These are phyloP conservation scores for Muschampia plurimacula DNA, from an alignment of 2,888 invertebrate genomes.

Conservation along the genomic window DNA sequence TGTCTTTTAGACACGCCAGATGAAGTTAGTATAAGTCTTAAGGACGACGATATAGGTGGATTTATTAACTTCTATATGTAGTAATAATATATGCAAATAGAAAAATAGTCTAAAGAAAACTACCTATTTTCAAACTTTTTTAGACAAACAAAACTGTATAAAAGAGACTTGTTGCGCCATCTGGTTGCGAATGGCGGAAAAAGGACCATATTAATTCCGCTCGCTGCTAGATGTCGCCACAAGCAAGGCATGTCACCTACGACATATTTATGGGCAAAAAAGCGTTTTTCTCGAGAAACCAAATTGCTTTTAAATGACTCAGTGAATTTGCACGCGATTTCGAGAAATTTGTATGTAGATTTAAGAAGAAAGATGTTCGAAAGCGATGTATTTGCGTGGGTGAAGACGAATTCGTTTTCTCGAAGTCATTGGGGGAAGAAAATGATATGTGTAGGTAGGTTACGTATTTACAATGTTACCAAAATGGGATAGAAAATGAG, in stretches of 20 bases:
- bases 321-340: constrained; percentile 78
- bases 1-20: constrained; percentile 3
- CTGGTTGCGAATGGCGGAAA: constrained; percentile 2
- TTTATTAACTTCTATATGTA: not conserved
- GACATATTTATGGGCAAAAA: constrained; percentile 40
- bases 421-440: not conserved
- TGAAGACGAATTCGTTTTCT: constrained; percentile 34
- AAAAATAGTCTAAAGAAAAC: not conserved
- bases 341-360: constrained; percentile 80
- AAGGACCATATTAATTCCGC: constrained; percentile 6
- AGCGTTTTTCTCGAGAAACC: constrained; percentile 37
- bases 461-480: not conserved
- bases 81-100: not conserved
- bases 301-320: constrained; percentile 82
- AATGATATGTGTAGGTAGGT: too few species aligned
- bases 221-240: constrained; percentile 61
- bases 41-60: not conserved
- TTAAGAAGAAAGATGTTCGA: constrained; percentile 68
- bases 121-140: constrained; percentile 8
- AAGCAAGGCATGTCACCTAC: constrained; percentile 56
- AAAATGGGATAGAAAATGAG: not conserved
- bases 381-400: constrained; percentile 46
- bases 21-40: not conserved
- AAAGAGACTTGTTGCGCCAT: constrained; percentile 17
- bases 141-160: not conserved